Evolutionary conservation across 2,113 vertebrate genomes (phyloP).

Genomic region (Halichoerus grypus): DNA sequence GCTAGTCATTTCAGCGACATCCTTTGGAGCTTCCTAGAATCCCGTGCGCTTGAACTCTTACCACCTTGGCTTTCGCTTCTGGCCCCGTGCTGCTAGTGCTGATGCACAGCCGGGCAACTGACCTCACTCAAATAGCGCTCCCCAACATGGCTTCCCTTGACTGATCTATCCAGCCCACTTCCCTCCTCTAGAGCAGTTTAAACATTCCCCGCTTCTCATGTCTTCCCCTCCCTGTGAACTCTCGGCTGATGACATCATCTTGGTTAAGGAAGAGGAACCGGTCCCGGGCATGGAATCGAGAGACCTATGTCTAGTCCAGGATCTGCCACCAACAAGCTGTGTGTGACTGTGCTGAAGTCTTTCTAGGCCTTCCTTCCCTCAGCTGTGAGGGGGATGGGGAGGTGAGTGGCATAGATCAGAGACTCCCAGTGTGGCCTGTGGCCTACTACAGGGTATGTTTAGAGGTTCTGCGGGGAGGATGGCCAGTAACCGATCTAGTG

Average conservation of each 20-base stretch:
- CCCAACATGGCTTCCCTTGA: not conserved
- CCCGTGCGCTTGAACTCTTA: not conserved
- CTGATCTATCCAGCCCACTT: not conserved
- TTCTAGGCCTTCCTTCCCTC: not conserved
- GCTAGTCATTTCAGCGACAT: not conserved
- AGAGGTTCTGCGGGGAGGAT: not conserved
- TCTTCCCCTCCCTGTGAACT: not conserved
- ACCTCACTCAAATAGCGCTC: not conserved
- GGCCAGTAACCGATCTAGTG: not conserved
- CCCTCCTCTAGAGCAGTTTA: not conserved
- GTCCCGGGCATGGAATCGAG: not conserved
- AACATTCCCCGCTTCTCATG: not conserved
- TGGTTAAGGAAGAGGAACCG: slow-evolving; percentile 7
- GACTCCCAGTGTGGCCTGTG: not conserved
- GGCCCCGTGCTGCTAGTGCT: not conserved
- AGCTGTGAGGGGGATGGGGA: too few relatives aligned
- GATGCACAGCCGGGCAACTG: not conserved
- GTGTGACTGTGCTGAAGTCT: not conserved
- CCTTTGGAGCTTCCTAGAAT: not conserved
- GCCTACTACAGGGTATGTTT: not conserved
- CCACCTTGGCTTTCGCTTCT: not conserved
- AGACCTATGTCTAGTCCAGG: not conserved
- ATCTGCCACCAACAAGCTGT: not conserved
- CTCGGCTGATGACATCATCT: not conserved
- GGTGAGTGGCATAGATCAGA: not conserved